Evolutionary conservation across 2,113 vertebrate genomes (phyloP).

Genomic region (Martes martes): DNA sequence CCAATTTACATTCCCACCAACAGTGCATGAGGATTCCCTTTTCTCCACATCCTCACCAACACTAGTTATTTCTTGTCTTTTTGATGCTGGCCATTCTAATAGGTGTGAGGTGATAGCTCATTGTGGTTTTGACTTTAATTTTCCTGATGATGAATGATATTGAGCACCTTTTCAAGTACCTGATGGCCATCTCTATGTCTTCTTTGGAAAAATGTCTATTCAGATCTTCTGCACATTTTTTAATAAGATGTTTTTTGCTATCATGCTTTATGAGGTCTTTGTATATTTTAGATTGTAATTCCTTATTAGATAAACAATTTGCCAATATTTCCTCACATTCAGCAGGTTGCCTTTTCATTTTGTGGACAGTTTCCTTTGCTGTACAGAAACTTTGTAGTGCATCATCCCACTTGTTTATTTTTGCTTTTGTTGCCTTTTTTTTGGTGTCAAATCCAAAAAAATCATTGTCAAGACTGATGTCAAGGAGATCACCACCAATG

Average conservation of each 20-base stretch:
- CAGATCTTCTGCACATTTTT: neutral
- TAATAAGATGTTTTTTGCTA: neutral
- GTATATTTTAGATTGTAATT: neutral
- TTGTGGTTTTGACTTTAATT: neutral
- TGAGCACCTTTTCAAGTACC: neutral
- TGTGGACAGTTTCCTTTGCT: neutral
- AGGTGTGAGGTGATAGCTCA: neutral
- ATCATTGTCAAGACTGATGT: neutral
- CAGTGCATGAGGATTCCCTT: neutral
- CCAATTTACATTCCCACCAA: neutral
- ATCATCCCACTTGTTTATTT: neutral
- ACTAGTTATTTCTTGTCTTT: neutral
- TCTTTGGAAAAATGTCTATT: neutral
- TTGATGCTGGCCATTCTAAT: neutral
- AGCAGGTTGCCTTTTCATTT: neutral
- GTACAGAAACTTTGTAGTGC: neutral
- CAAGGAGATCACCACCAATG: neutral
- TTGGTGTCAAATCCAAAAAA: neutral
- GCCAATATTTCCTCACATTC: neutral
- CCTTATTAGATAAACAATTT: neutral
- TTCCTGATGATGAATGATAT: neutral
- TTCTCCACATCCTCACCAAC: neutral
- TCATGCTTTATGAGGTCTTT: neutral
- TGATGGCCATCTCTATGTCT: neutral
- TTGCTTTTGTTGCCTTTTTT: neutral